These are phyloP conservation scores for Podarcis lilfordi DNA, from an alignment of 2,797 vertebrate species.

Conservation along the genomic window DNA sequence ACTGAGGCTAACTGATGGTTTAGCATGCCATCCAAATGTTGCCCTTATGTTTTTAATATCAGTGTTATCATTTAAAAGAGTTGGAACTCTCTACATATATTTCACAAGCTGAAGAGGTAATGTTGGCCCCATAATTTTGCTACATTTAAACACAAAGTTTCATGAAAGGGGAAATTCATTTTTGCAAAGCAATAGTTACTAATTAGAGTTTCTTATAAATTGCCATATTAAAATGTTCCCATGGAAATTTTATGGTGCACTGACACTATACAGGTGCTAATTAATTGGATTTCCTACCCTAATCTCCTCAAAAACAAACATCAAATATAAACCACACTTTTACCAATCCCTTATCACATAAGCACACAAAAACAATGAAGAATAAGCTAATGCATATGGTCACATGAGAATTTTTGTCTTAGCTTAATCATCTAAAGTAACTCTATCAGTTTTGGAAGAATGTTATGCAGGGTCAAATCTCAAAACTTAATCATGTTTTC, in stretches of 20 bases:
- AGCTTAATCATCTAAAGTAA: slow-evolving; percentile 20
- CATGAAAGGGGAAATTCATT: slow-evolving; percentile 25
- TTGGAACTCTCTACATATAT: slow-evolving; percentile 12
- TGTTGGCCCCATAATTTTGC: slow-evolving; percentile 3
- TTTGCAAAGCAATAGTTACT: slow-evolving; percentile 59
- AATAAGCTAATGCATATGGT: background rate
- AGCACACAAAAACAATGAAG: background rate
- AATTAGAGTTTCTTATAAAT: slow-evolving; percentile 36
- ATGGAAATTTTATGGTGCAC: slow-evolving; percentile 36
- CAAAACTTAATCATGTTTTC: background rate
- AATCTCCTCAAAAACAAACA: slow-evolving; percentile 43
- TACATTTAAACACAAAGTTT: slow-evolving; percentile 33
- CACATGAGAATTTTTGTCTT: slow-evolving; percentile 5
- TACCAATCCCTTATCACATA: background rate
- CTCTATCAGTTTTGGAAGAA: background rate
- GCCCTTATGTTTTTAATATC: background rate
- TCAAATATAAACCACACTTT: slow-evolving; percentile 22
- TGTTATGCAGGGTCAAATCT: background rate
- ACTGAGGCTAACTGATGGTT: background rate
- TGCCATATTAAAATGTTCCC: slow-evolving; percentile 29
- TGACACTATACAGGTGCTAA: slow-evolving; percentile 36
- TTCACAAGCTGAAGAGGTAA: background rate
- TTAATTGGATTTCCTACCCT: slow-evolving; percentile 46
- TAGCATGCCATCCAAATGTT: background rate
- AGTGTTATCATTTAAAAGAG: background rate